Evolutionary conservation across 2,888 invertebrate species (phyloP).

Genomic region (Conchocele bisecta): DNA sequence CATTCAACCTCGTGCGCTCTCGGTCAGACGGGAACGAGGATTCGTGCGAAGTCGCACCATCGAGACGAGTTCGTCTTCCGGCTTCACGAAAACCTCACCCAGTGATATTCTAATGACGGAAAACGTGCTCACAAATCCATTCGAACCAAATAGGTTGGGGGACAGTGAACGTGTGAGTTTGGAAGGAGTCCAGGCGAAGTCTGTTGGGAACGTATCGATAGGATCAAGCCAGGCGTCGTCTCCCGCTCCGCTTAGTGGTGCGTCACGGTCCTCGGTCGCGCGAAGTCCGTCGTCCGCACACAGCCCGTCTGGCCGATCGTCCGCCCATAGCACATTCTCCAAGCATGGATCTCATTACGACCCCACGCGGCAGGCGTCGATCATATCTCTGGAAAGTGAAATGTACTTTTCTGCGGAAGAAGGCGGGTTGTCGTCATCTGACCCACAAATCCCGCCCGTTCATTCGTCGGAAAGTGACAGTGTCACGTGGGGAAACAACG

Average conservation of each 20-base stretch:
- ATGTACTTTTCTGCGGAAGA: conserved; percentile 97
- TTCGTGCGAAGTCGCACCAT: conserved; percentile 32
- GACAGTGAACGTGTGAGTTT: conserved; percentile 23
- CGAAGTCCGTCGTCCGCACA: conserved; percentile 44
- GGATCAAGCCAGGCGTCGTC: conserved; percentile 51
- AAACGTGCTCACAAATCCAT: conserved; percentile 50
- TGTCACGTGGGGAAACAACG: conserved; percentile 31
- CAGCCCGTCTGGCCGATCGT: conserved; percentile 48
- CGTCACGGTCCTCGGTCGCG: conserved; percentile 39
- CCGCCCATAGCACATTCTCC: conserved; percentile 46
- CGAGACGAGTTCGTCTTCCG: conserved; percentile 55
- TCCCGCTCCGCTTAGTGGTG: conserved; percentile 51
- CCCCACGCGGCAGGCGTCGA: conserved; percentile 57
- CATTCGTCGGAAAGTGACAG: conserved; percentile 44
- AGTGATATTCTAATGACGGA: conserved; percentile 30
- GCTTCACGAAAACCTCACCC: conserved; percentile 47
- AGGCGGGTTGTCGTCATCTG: conserved; percentile 83
- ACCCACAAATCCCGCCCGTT: conserved; percentile 26
- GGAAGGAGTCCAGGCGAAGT: conserved; percentile 17
- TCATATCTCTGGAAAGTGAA: conserved; percentile 84
- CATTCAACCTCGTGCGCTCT: conserved; percentile 9
- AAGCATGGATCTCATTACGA: conserved; percentile 38
- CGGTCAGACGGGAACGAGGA: not conserved
- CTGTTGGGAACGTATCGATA: conserved; percentile 37
- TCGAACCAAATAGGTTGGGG: conserved; percentile 37